phyloP scores from a whole-genome alignment of 2,888 invertebrate genomes.

The Aphidoletes aphidimyza region DNA sequence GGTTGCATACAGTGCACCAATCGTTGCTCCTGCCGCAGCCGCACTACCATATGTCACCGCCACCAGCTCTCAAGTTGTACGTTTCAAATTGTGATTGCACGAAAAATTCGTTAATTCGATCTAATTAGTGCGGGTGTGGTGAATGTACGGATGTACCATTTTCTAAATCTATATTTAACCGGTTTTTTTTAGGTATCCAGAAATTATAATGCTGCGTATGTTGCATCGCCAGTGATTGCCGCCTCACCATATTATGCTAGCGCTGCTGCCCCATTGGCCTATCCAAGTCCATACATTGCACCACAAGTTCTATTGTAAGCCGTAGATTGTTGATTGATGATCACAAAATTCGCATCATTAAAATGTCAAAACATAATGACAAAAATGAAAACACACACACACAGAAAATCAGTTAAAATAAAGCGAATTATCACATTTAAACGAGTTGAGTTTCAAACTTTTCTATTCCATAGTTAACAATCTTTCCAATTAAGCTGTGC shows the following conservation, averaged over 20 bases:
- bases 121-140: neutral
- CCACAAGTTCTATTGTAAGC: neutral
- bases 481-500: conserved; percentile 14
- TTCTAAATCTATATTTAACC: neutral
- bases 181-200: neutral
- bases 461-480: neutral
- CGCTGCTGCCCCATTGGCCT: neutral
- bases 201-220: conserved; percentile 2
- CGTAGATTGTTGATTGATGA: neutral
- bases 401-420: no score
- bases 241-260: neutral
- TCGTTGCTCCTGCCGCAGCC: neutral
- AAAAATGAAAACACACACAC: neutral
- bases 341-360: neutral
- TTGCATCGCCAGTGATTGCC: conserved; percentile 45
- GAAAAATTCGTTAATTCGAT: neutral
- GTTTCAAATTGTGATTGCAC: neutral
- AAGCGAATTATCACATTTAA: neutral
- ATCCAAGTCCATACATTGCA: neutral
- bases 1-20: neutral
- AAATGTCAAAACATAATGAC: neutral
- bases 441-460: neutral
- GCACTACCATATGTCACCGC: conserved; percentile 23
- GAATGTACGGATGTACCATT: no score
- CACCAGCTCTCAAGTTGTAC: conserved; percentile 18